Evolutionary conservation across 2,113 vertebrate species (phyloP), one percentile per base, ranked within the genome.

Genomic region (Paedocypris sp.): DNA sequence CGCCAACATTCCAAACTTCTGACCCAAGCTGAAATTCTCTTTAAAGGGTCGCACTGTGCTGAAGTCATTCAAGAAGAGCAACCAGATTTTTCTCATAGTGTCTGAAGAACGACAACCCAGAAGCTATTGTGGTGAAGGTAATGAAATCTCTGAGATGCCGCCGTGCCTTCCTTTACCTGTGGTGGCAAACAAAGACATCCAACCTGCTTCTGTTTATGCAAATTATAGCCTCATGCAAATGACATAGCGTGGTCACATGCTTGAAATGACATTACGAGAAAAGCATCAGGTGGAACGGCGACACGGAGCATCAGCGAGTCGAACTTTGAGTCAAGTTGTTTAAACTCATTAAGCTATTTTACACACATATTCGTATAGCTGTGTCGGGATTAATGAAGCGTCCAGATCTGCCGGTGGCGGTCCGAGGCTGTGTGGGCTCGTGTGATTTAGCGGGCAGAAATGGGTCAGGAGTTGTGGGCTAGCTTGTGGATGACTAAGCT

Each of bases 201-300:
- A 13, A 48, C 38, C 11, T 25, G 46, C 39, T 56, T 56, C 52
- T 57, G 18, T 43, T 43, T 4, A 56, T 20, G 25, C 52, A 29
- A 61, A 46, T 45, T 43, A 46, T 38, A 13, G 26, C 26, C 8
- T 50, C 3, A 38, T 53, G 50, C 7, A 53, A 52, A 39, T 39
- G 4, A 18, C 22, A 64, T 53, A 20, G 10, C 22, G 15, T 23
- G 49, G 60, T 60, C 29, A 64, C 29, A 49, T 1, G 15, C 56
- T 60, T 53, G 53, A 41, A 46, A 53, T 38, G 12, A 13, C 48
- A 60, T 53, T n/a, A 13, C 39, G n/a, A 52, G 47, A 60, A 47
- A 47, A 26, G n/a, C 20, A 60, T 16, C 29, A 32, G 29, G 13
- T 6, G 2, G 3, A 33, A 54, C 35, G 32, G 16, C 49, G 35